A percentile compares a stretch with the other conserved stretches of the same genome.
Evolutionary conservation across 2,888 invertebrate species (phyloP).

Genomic region (Eudemis profundana): DNA sequence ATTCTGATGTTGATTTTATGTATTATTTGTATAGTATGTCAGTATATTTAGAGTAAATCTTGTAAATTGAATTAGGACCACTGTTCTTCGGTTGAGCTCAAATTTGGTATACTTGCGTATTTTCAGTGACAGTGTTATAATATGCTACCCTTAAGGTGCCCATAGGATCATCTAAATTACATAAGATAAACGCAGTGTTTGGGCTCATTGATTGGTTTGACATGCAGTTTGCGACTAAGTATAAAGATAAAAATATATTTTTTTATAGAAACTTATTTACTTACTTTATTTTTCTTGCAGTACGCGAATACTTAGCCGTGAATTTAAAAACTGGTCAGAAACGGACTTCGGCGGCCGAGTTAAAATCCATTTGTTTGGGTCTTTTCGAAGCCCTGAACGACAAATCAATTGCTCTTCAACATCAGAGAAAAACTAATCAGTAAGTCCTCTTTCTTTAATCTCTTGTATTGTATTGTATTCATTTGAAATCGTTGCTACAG

Average conservation of each 20-base stretch:
- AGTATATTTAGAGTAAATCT: no score
- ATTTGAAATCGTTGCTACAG: no score
- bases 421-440: slow-evolving; percentile 95
- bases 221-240: no score
- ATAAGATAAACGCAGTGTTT: no score
- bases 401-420: slow-evolving; percentile 92
- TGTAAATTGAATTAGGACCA: no score
- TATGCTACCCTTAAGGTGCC: no score
- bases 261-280: neutral
- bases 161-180: no score
- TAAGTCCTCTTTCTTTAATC: slow-evolving; percentile 60
- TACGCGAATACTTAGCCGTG: slow-evolving; percentile 90
- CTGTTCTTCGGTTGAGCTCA: no score
- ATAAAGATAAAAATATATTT: neutral
- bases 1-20: neutral
- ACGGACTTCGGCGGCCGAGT: slow-evolving; percentile 87
- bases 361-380: slow-evolving; percentile 91
- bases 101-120: no score
- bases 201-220: no score
- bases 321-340: slow-evolving; percentile 76
- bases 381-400: slow-evolving; percentile 94
- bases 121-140: no score
- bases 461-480: neutral
- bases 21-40: no score
- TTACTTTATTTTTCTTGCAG: slow-evolving; percentile 71